Conservation (phyloP, 1,140 invertebrate species). For the Lucilia sericata region DNA sequence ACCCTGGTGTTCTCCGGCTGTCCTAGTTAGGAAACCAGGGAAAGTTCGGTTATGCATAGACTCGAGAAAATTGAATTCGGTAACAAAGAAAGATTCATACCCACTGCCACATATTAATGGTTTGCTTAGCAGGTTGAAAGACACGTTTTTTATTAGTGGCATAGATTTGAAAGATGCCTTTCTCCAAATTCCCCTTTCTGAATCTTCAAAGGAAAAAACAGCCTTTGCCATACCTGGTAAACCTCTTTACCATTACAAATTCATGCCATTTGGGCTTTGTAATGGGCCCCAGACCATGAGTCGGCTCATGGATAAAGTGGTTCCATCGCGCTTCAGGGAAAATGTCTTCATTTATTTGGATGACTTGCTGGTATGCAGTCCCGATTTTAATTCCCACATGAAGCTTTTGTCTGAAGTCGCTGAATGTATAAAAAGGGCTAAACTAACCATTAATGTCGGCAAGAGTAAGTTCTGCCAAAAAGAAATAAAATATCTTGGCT, state of each 20-base stretch:
- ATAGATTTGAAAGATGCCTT: slow-evolving; percentile 45
- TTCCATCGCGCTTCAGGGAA: slow-evolving; percentile 26
- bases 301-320: background rate
- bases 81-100: slow-evolving; percentile 61
- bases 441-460: slow-evolving; percentile 51
- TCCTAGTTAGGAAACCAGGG: slow-evolving; percentile 46
- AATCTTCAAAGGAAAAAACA: slow-evolving; percentile 59
- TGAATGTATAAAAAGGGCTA: slow-evolving; percentile 45
- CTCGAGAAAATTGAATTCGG: slow-evolving; percentile 61
- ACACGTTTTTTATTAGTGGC: slow-evolving; percentile 51
- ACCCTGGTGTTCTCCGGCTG: slow-evolving; percentile 43
- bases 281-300: slow-evolving; percentile 32
- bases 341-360: slow-evolving; percentile 52
- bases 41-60: slow-evolving; percentile 62
- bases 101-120: slow-evolving; percentile 55
- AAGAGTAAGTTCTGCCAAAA: slow-evolving; percentile 50
- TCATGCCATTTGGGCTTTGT: slow-evolving; percentile 49
- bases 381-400: slow-evolving; percentile 63
- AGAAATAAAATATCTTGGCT: slow-evolving; percentile 52
- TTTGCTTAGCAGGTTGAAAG: slow-evolving; percentile 58
- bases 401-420: slow-evolving; percentile 50
- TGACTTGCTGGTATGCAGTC: slow-evolving; percentile 62
- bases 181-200: slow-evolving; percentile 53
- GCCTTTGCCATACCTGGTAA: slow-evolving; percentile 59
- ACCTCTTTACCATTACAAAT: slow-evolving; percentile 55